phyloP scores from a whole-genome alignment of 2,888 invertebrate species.

The Cryptus viduatorius region DNA sequence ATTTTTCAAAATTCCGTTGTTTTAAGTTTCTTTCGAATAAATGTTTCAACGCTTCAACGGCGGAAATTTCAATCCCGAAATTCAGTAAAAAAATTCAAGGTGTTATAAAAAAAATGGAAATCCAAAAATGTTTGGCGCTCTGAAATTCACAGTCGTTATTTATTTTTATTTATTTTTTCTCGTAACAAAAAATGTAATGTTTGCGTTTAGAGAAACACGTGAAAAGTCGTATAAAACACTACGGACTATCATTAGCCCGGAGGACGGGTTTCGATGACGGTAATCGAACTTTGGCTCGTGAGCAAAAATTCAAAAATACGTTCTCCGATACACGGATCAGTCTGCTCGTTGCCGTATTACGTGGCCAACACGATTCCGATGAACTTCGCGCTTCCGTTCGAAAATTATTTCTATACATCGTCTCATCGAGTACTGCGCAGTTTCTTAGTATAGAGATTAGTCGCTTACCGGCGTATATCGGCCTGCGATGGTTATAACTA shows the following conservation, averaged over 20 bases:
- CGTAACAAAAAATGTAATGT: not conserved
- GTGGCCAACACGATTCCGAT: slow-evolving; percentile 2
- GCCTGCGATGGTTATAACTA: not conserved
- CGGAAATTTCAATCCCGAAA: no score
- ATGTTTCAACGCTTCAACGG: no score
- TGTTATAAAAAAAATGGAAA: no score
- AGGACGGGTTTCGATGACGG: slow-evolving; percentile 5
- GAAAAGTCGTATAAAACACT: not conserved
- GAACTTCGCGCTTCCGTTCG: slow-evolving; percentile 9
- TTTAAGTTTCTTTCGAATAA: no score
- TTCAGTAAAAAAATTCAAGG: no score
- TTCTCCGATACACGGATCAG: slow-evolving; percentile 8
- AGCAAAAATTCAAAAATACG: slow-evolving; percentile 41
- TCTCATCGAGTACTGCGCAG: slow-evolving; percentile 27
- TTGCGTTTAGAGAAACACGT: not conserved
- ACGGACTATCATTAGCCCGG: slow-evolving; percentile 24
- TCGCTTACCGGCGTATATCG: not conserved
- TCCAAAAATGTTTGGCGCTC: no score
- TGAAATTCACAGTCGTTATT: no score
- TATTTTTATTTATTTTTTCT: no score
- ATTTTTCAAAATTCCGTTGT: not conserved
- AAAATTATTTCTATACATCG: slow-evolving; percentile 48
- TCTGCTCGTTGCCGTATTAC: slow-evolving; percentile 19
- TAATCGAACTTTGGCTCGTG: slow-evolving; percentile 29
- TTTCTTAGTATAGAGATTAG: slow-evolving; percentile 15